Evolutionary conservation across 2,113 vertebrate genomes (phyloP).

Genomic region (Colaptes auratus): DNA sequence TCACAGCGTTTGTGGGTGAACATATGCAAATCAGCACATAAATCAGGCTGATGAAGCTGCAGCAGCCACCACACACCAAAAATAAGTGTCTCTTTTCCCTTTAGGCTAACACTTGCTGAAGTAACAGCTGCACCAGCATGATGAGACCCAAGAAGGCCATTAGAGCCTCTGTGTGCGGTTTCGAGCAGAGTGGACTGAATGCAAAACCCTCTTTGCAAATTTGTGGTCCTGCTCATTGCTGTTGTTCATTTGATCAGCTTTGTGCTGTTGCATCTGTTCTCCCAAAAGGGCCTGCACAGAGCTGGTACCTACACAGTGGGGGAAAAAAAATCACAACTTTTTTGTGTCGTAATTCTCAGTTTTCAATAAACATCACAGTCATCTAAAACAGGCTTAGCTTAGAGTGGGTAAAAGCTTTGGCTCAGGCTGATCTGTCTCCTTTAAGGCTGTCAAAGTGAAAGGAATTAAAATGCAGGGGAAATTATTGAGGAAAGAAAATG

Average conservation of each 20-base stretch:
- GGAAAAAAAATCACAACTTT: not conserved
- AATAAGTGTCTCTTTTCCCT: not conserved
- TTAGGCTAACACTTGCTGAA: not conserved
- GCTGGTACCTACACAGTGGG: not conserved
- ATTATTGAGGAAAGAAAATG: slow-evolving; percentile 8
- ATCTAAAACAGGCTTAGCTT: not conserved
- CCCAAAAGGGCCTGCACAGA: not conserved
- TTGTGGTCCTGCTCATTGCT: not conserved
- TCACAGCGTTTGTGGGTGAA: not conserved
- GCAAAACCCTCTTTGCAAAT: not conserved
- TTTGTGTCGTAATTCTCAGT: not conserved
- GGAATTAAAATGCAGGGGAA: not conserved
- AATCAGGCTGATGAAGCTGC: slow-evolving; percentile 28
- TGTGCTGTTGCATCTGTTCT: not conserved
- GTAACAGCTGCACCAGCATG: slow-evolving; percentile 12
- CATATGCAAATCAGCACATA: not conserved
- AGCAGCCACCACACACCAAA: slow-evolving; percentile 26
- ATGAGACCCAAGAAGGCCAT: not conserved
- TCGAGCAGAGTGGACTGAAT: not conserved
- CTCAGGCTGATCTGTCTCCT: not conserved
- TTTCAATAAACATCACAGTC: not conserved
- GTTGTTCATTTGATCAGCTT: not conserved
- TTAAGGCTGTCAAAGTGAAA: slow-evolving; percentile 16
- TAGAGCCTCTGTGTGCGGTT: not conserved
- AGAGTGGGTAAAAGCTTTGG: not conserved